Percentiles rank a stretch among this genome's conserved stretches.
Evolutionary conservation across 2,888 invertebrate species (phyloP).

Genomic region (Coelogynopora nodosa): DNA sequence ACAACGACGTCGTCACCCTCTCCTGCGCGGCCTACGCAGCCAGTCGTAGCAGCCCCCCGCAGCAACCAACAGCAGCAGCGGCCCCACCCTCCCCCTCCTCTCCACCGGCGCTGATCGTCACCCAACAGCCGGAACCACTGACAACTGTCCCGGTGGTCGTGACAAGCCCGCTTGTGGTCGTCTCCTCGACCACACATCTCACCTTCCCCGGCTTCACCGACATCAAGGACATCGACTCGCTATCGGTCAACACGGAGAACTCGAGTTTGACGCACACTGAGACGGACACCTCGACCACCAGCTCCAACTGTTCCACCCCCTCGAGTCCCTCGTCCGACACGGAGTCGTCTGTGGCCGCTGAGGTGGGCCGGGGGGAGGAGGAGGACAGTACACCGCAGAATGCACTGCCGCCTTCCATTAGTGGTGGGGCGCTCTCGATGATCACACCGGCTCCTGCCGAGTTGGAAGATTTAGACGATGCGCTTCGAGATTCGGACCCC

Average conservation of each 20-base stretch:
- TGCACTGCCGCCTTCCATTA: background rate
- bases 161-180: background rate
- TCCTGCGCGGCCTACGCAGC: background rate
- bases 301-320: background rate
- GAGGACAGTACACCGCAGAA: background rate
- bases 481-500: no score
- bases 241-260: conserved; percentile 36
- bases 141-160: background rate
- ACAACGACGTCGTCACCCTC: background rate
- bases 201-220: conserved; percentile 9
- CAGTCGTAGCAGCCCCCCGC: background rate
- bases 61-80: background rate
- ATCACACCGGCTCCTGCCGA: no score
- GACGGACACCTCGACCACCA: background rate
- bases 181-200: background rate
- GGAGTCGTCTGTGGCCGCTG: no score
- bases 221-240: conserved; percentile 41
- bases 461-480: no score
- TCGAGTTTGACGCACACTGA: conserved; percentile 39
- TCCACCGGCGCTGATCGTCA: background rate
- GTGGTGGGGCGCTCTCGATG: no score
- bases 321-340: background rate
- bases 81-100: background rate
- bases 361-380: background rate
- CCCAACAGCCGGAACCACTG: background rate